phyloP scores from a whole-genome alignment of 2,888 invertebrate species.

The Hipparchia semele region DNA sequence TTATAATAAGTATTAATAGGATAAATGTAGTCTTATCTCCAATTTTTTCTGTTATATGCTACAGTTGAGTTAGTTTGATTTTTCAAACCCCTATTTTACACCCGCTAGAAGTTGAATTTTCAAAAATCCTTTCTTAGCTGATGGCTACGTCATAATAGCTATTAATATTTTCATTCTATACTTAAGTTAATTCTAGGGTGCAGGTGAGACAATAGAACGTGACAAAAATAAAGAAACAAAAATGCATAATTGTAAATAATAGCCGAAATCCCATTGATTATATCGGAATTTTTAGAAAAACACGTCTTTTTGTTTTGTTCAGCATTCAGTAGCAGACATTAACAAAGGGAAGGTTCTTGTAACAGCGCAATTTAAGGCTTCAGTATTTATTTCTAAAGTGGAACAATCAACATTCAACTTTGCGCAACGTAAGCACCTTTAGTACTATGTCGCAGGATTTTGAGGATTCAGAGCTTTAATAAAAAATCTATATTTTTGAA shows the following conservation, averaged over 20 bases:
- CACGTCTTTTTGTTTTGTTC: background rate
- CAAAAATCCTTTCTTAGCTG: too few species aligned
- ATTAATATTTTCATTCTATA: too few species aligned
- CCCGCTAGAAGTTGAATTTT: too few species aligned
- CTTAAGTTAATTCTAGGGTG: too few species aligned
- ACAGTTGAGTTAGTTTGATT: too few species aligned
- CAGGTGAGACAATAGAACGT: background rate
- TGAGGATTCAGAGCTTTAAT: background rate
- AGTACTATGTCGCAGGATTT: too few species aligned
- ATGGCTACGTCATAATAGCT: too few species aligned
- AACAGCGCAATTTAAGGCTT: conserved; percentile 1
- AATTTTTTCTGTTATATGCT: too few species aligned
- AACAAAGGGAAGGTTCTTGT: conserved; percentile 9
- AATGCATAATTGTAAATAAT: background rate
- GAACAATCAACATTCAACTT: conserved; percentile 9
- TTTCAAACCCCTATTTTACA: too few species aligned
- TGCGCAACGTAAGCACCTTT: background rate
- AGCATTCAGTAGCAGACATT: background rate
- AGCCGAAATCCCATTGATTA: background rate
- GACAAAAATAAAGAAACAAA: background rate
- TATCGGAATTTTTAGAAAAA: conserved; percentile 1
- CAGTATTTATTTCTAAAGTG: background rate
- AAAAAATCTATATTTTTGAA: background rate
- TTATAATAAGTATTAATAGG: too few species aligned
- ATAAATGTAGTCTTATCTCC: too few species aligned